Evolutionary conservation across 2,888 invertebrate genomes (phyloP).

Genomic region (Crematogaster levior): DNA sequence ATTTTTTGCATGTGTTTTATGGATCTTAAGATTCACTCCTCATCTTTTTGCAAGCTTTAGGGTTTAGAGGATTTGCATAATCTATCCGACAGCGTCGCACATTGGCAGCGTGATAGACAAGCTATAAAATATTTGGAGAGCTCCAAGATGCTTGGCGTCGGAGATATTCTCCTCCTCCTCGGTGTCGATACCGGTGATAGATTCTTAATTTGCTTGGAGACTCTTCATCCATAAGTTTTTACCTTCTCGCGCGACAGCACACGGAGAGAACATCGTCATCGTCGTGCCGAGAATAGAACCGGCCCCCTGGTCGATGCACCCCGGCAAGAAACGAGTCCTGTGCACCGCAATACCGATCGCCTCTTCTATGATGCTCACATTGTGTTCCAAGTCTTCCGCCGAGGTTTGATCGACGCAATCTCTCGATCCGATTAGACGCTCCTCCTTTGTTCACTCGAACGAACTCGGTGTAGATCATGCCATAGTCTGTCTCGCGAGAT

Average conservation of each 20-base stretch:
- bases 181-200: conserved; percentile 51
- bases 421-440: conserved; percentile 37
- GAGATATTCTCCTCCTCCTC: conserved; percentile 2
- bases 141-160: background rate
- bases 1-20: background rate
- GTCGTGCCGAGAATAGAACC: conserved; percentile 74
- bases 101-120: background rate
- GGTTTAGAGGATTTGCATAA: conserved; percentile 22
- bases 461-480: background rate
- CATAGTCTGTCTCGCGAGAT: background rate
- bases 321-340: conserved; percentile 63
- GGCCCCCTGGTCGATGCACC: conserved; percentile 68
- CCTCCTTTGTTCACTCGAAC: conserved; percentile 40
- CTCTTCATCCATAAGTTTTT: conserved; percentile 63
- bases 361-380: conserved; percentile 44
- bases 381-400: conserved; percentile 49
- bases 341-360: conserved; percentile 61
- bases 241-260: conserved; percentile 37
- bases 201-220: conserved; percentile 61
- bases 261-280: conserved; percentile 62
- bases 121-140: conserved; percentile 23
- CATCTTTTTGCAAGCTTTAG: background rate
- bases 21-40: background rate
- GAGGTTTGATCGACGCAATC: conserved; percentile 13
- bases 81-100: conserved; percentile 5